Evolutionary conservation across 2,113 vertebrate genomes (phyloP).

Genomic region (rabbit (Oryctolagus cuniculus)): DNA sequence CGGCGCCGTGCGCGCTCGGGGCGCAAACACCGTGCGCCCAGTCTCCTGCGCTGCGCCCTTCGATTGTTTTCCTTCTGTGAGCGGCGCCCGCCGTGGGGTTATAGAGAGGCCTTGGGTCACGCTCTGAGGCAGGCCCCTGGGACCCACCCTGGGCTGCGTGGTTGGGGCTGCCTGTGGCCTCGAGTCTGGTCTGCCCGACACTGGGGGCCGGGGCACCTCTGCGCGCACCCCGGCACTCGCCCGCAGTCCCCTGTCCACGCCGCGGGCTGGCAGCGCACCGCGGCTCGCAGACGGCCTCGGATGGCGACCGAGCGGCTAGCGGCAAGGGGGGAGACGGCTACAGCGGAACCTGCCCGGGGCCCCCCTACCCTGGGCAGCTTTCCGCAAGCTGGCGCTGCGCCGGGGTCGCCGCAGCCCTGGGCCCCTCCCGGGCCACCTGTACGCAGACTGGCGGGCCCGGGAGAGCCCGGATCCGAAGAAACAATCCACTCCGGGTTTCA

Average conservation of each 20-base stretch:
- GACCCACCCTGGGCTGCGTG: neutral
- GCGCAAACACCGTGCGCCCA: conserved; percentile 45
- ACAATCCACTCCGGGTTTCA: conserved; percentile 78
- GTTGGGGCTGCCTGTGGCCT: neutral
- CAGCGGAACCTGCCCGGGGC: conserved; percentile 52
- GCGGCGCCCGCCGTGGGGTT: neutral
- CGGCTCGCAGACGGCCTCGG: conserved; percentile 1
- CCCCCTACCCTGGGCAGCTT: conserved; percentile 1
- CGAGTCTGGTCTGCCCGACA: neutral
- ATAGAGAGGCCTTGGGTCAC: conserved; percentile 50
- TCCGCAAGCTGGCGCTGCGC: conserved; percentile 68
- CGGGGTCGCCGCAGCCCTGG: conserved; percentile 69
- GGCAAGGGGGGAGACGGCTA: neutral
- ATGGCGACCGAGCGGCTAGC: conserved; percentile 32
- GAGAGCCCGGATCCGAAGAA: conserved; percentile 68
- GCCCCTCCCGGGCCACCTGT: conserved; percentile 82
- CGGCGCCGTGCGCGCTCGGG: neutral
- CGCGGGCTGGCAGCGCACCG: conserved; percentile 5
- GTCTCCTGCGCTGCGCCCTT: neutral
- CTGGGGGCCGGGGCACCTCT: neutral
- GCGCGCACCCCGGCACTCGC: conserved; percentile 15
- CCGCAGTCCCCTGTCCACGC: conserved; percentile 68
- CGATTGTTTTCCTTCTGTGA: conserved; percentile 48
- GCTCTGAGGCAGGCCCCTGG: neutral
- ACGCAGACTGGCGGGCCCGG: conserved; percentile 50